Conservation (phyloP, 2,113 vertebrate genomes). For the Apteryx owenii region DNA sequence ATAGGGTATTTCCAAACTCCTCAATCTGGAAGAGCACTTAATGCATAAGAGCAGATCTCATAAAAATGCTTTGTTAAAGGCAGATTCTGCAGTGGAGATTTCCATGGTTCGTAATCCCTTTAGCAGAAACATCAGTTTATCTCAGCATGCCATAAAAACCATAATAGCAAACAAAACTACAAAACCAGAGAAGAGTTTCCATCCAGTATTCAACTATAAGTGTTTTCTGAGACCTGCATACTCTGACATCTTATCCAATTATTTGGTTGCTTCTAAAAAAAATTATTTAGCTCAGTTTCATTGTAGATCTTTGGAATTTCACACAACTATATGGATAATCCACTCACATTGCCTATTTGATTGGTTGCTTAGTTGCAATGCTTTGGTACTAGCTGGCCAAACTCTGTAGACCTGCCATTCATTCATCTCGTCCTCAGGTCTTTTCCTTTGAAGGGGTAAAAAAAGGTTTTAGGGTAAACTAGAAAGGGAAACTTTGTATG, state of each 20-base stretch:
- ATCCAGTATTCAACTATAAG: neutral
- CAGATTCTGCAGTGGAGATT: slow-evolving; percentile 12
- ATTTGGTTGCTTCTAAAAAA: neutral
- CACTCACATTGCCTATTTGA: neutral
- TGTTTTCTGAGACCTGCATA: neutral
- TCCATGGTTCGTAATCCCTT: slow-evolving; percentile 41
- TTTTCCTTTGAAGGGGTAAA: neutral
- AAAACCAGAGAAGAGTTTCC: slow-evolving; percentile 39
- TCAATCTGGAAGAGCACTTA: slow-evolving; percentile 4
- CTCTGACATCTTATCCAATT: neutral
- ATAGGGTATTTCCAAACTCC: neutral
- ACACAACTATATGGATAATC: neutral
- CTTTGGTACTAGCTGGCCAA: neutral
- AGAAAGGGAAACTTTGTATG: neutral
- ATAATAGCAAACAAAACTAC: slow-evolving; percentile 55
- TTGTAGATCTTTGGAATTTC: neutral
- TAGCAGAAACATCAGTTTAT: slow-evolving; percentile 57
- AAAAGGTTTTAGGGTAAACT: neutral
- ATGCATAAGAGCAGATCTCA: slow-evolving; percentile 17
- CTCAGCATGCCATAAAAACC: slow-evolving; percentile 56
- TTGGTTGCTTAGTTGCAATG: neutral
- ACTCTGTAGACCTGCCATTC: neutral
- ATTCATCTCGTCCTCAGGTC: neutral
- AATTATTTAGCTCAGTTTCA: neutral
- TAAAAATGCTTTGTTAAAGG: slow-evolving; percentile 37